phyloP scores from a whole-genome alignment of 1,140 invertebrate species.

The Meloidogyne floridensis region DNA sequence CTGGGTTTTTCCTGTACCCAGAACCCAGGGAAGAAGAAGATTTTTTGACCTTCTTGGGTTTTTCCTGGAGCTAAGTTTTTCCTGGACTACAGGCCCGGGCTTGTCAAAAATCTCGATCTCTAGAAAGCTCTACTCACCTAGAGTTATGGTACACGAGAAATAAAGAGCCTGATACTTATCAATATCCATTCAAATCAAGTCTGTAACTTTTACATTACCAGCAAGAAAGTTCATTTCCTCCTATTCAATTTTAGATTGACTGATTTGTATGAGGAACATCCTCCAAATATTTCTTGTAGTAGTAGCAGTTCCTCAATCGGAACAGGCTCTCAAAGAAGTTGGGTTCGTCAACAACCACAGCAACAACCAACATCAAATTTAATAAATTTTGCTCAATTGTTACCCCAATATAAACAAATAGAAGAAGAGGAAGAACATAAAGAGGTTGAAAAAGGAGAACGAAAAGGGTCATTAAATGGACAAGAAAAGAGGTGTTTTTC shows the following conservation, averaged over 20 bases:
- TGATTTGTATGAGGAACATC: conserved; percentile 10
- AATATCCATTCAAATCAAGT: too few species aligned
- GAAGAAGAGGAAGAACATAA: neutral
- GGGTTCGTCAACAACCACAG: conserved; percentile 5
- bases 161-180: too few species aligned
- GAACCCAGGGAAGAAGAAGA: too few species aligned
- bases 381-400: neutral
- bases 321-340: conserved; percentile 24
- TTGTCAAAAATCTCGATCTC: too few species aligned
- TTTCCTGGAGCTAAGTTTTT: too few species aligned
- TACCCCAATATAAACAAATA: neutral
- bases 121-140: too few species aligned
- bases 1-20: too few species aligned
- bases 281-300: neutral
- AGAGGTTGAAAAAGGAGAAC: neutral
- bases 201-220: too few species aligned
- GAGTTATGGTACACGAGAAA: too few species aligned
- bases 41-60: too few species aligned
- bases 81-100: too few species aligned
- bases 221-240: too few species aligned
- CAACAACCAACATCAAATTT: neutral
- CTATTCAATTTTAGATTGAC: neutral
- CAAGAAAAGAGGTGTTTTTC: neutral
- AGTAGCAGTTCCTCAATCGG: neutral
- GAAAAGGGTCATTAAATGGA: neutral